These are phyloP conservation scores for Tetropium fuscum DNA, from an alignment of 2,888 invertebrate species.

Conservation along the genomic window DNA sequence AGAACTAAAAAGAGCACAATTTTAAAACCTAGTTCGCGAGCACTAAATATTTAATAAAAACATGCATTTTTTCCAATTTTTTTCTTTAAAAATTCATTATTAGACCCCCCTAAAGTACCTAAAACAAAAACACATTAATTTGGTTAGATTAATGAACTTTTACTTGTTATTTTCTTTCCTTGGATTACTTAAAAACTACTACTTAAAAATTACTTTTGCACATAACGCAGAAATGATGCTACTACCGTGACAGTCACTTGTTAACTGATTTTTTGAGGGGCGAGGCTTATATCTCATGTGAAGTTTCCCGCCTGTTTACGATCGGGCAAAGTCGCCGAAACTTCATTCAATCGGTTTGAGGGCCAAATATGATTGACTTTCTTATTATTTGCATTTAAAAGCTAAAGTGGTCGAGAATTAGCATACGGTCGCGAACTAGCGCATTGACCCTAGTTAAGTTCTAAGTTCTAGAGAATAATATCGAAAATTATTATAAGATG, in stretches of 20 bases:
- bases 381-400: background rate
- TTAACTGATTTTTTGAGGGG: background rate
- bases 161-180: background rate
- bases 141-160: background rate
- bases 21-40: background rate
- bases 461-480: too few relatives aligned
- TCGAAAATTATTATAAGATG: too few relatives aligned
- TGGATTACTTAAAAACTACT: background rate
- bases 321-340: background rate
- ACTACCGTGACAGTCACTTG: background rate
- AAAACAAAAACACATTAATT: background rate
- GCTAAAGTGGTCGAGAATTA: background rate
- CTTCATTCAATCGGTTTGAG: background rate
- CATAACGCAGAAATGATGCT: background rate
- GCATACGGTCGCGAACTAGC: background rate
- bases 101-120: background rate
- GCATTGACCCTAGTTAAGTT: constrained; percentile 11
- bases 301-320: background rate
- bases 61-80: background rate
- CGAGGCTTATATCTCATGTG: background rate
- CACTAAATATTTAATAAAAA: background rate
- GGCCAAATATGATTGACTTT: background rate
- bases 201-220: too few relatives aligned
- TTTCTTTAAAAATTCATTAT: background rate
- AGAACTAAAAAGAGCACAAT: background rate